These are phyloP conservation scores for Neoseiulus cucumeris DNA, from an alignment of 1,140 invertebrate species.

Conservation along the genomic window DNA sequence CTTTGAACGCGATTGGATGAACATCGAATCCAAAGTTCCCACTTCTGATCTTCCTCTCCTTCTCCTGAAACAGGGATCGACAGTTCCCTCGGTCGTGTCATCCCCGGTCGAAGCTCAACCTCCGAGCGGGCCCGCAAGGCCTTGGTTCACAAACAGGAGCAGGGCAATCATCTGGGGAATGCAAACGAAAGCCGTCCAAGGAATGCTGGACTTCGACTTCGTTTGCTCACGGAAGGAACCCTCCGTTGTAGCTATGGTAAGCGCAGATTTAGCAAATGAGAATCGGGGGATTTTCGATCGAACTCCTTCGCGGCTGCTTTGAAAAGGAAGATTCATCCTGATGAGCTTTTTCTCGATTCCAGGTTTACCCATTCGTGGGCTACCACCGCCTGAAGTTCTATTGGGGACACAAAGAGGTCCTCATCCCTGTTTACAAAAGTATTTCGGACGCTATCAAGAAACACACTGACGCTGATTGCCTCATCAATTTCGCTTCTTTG, in stretches of 20 bases:
- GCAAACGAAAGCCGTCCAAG: constrained; percentile 91
- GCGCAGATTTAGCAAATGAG: not conserved
- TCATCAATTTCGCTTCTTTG: constrained; percentile 96
- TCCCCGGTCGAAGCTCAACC: not conserved
- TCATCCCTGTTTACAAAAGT: constrained; percentile 88
- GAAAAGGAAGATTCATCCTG: not conserved
- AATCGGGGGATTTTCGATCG: not conserved
- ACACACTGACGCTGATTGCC: constrained; percentile 80
- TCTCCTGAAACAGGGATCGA: not conserved
- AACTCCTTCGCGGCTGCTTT: not conserved
- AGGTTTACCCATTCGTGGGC: constrained; percentile 85
- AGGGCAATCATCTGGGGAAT: constrained; percentile 97
- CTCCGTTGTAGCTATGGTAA: constrained; percentile 63
- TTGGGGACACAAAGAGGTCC: constrained; percentile 95
- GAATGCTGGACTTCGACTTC: constrained; percentile 98
- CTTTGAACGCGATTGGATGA: no score
- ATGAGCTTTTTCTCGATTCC: not conserved
- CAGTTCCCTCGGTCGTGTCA: not conserved
- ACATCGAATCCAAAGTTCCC: no score
- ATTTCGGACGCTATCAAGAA: constrained; percentile 91
- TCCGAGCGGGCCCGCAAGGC: constrained; percentile 14
- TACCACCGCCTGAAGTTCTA: constrained; percentile 99
- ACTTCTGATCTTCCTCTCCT: no score
- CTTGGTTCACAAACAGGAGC: constrained; percentile 60
- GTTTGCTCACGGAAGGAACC: constrained; percentile 68